A percentile compares a stretch with the other conserved stretches of the same genome.
Evolutionary conservation across 2,797 vertebrate species (phyloP).

Genomic region (Cirrhinus mrigala): DNA sequence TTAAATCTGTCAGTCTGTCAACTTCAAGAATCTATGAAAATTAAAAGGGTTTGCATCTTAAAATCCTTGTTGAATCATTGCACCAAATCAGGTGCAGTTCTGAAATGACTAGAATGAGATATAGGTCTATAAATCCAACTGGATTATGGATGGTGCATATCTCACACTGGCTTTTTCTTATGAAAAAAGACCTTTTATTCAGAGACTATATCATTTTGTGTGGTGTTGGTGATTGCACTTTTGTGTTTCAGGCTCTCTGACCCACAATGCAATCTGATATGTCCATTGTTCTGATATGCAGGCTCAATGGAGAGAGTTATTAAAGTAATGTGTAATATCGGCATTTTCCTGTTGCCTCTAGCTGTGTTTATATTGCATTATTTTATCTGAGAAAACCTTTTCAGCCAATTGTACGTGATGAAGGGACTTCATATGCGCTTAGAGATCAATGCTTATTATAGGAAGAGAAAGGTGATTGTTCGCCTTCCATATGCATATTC

Average conservation of each 20-base stretch:
- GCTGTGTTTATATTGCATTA: slow-evolving; percentile 51
- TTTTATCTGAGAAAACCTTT: slow-evolving; percentile 46
- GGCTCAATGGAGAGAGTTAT: slow-evolving; percentile 44
- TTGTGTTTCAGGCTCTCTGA: slow-evolving; percentile 33
- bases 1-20: not conserved
- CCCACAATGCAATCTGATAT: slow-evolving; percentile 44
- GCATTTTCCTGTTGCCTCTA: slow-evolving; percentile 41
- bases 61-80: not conserved
- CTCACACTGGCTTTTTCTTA: slow-evolving; percentile 14
- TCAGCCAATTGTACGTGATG: slow-evolving; percentile 21
- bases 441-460: slow-evolving; percentile 60
- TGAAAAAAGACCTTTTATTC: slow-evolving; percentile 29
- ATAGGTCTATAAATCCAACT: slow-evolving; percentile 46
- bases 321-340: slow-evolving; percentile 53
- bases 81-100: not conserved
- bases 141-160: slow-evolving; percentile 22
- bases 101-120: slow-evolving; percentile 32
- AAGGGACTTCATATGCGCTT: slow-evolving; percentile 32
- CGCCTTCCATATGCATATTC: slow-evolving; percentile 23
- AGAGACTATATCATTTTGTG: slow-evolving; percentile 37
- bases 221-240: slow-evolving; percentile 7
- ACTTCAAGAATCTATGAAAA: slow-evolving; percentile 7
- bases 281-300: slow-evolving; percentile 47
- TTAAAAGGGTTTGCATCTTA: slow-evolving; percentile 5
- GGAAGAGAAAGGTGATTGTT: slow-evolving; percentile 59